A percentile compares a stretch with the other conserved stretches of the same genome.
These are phyloP conservation scores for Amphipyra tragopoginis DNA, from an alignment of 2,888 invertebrate species.

Conservation along the genomic window DNA sequence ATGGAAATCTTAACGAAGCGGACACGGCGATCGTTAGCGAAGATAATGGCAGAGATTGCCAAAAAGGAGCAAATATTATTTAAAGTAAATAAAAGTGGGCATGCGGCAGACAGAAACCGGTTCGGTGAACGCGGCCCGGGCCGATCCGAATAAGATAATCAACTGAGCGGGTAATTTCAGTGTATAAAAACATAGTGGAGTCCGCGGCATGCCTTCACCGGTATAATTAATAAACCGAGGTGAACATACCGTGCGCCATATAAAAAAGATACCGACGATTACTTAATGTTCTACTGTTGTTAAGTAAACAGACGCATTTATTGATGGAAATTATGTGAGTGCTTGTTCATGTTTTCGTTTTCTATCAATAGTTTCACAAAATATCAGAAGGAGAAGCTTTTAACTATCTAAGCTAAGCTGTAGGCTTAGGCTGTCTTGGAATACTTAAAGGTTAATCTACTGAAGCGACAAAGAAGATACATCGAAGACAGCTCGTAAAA, in stretches of 20 bases:
- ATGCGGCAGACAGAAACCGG: constrained; percentile 81
- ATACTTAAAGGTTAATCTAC: too few relatives aligned
- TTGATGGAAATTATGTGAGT: constrained; percentile 48
- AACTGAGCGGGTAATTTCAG: constrained; percentile 82
- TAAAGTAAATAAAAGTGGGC: constrained; percentile 88
- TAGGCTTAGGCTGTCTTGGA: too few relatives aligned
- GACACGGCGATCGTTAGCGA: constrained; percentile 82
- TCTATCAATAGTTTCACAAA: not conserved
- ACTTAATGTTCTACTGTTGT: constrained; percentile 63
- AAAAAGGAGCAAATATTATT: constrained; percentile 86
- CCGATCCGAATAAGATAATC: constrained; percentile 87
- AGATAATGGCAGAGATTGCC: constrained; percentile 87
- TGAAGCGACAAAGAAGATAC: too few relatives aligned
- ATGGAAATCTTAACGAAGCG: constrained; percentile 86
- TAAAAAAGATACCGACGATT: constrained; percentile 63
- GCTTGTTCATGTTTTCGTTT: constrained; percentile 11
- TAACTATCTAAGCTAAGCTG: too few relatives aligned
- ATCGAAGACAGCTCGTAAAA: not conserved
- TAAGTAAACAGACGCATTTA: constrained; percentile 59
- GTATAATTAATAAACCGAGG: constrained; percentile 82
- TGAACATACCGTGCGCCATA: constrained; percentile 64
- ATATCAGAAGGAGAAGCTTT: too few relatives aligned
- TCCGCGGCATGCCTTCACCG: constrained; percentile 71
- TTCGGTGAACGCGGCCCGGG: constrained; percentile 72
- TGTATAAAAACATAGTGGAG: constrained; percentile 78